Base-by-base conservation (phyloP, 1,140 invertebrate species). In the Megalopta genalis region DNA sequence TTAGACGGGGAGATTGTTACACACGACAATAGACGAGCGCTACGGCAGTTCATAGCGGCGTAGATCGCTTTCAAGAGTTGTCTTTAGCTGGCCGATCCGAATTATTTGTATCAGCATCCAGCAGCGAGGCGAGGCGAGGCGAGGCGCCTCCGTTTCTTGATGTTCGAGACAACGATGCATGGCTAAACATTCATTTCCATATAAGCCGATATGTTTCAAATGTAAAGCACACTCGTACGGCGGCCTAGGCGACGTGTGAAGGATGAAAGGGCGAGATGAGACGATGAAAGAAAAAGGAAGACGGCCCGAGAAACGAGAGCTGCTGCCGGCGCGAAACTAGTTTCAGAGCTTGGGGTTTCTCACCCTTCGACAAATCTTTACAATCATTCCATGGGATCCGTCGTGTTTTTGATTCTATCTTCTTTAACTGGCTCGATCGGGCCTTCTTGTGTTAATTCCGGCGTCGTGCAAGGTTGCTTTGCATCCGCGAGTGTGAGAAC, bases 101-200 rank as follows among this genome's bases (percentile, higher is more conserved):
- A 32, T 32, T n/a, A 32, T 39, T 49, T 52, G 49, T 63, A 67
- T 63, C 71, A 65, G 70, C 73, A 71, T 86, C 79, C 76, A 52
- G 49, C 16, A 81, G 78, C 81, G 8, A 70, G 80, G 32, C 32
- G 32, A 32, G 32, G 32, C 32, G 32, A 66, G 80, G 71, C 52
- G 27, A 42, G 23, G 37, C 42, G 54, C 62, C 60, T 32, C 23
- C 80, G 64, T 74, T 83, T 70, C 75, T 85, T 65, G 54, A 87
- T 86, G 80, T 85, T 86, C 85, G 78, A 63, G 72, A 62, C n/a
- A 9, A 79, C 84, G 86, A 89, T 88, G 83, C 87, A 87, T 85
- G 84, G 86, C 86, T 88, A 85, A 88, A 90, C 86, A 85, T 90
- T 88, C 88, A 91, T 91, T 91, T 91, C 90, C 90, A 90, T 89